phyloP scores from a whole-genome alignment of 2,888 invertebrate genomes.

The Ectobius pallidus region DNA sequence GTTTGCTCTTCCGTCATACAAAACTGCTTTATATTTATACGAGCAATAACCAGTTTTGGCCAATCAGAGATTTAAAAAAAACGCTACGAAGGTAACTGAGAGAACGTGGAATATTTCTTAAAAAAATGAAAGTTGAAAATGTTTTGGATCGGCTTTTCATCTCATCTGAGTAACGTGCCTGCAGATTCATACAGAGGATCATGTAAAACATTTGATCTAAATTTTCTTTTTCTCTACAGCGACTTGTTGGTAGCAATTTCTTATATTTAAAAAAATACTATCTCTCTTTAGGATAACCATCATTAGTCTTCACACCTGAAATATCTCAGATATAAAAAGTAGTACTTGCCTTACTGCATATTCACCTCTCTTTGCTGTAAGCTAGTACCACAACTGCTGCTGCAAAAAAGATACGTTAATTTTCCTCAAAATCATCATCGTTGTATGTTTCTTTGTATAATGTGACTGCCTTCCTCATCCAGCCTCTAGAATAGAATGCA shows the following conservation, averaged over 20 bases:
- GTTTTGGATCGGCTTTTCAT: neutral
- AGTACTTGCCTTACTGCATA: neutral
- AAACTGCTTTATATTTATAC: no score
- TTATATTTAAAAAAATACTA: neutral
- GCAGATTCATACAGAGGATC: neutral
- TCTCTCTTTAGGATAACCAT: neutral
- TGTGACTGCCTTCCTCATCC: neutral
- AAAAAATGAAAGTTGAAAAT: neutral
- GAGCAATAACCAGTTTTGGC: no score
- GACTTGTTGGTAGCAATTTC: neutral
- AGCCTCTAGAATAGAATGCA: conserved; percentile 25
- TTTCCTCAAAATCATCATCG: neutral
- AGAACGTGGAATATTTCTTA: no score
- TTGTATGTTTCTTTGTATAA: neutral
- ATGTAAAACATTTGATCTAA: no score
- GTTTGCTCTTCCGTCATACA: no score
- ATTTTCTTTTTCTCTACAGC: conserved; percentile 12
- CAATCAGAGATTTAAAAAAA: no score
- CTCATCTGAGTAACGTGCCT: neutral
- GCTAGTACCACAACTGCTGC: neutral
- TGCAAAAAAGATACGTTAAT: no score
- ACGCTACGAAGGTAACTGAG: no score
- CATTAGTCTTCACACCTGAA: no score
- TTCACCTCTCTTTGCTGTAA: neutral
- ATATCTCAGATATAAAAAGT: conserved; percentile 39